Evolutionary conservation across 1,140 invertebrate genomes (phyloP), one percentile per base, ranked within the genome.

Genomic region (Lordiphosa mommai): DNA sequence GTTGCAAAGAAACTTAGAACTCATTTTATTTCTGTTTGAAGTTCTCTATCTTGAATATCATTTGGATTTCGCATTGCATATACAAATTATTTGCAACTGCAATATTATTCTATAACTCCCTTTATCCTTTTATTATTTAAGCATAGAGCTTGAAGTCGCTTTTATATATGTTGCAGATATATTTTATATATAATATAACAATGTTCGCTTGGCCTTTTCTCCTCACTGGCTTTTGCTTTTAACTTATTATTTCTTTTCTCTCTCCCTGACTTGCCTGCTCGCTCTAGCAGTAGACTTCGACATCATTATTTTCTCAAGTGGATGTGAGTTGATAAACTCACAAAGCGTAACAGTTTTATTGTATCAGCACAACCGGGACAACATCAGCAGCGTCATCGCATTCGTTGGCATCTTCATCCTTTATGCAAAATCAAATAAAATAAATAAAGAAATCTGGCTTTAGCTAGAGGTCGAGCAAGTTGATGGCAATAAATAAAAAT

Each of bases 261-360:
- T 9, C 27, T 48, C 58, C 43, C 55, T 68, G 43, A 67, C 50
- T 73, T 64, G 52, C 58, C 61, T 47, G 37, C 49, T 55, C 49
- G 56, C 38, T 46, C 37, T 46, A 44, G 17, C 38, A 60, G 61
- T 72, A 74, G 77, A 77, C 77, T 84, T 84, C 72, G 76, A 84
- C 77, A 84, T 84, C 77, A 84, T 72, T 84, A 77, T 82, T 84
- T 43, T 49, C 59, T 69, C 47, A 51, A 82, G 77, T 77, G 68
- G 51, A 52, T 72, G 59, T 76, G 68, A 68, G 72, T 73, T 60
- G 72, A 82, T 82, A 77, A 76, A 84, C 77, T 84, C 72, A 61
- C 60, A 84, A 57, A 76, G 72, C 77, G 57, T 58, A 60, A 59
- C 71, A 56, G 52, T 59, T 61, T 58, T 60, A 27, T 40, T 49